phyloP scores from a whole-genome alignment of 2,797 vertebrate species.

The Melanotaenia pygmaea region DNA sequence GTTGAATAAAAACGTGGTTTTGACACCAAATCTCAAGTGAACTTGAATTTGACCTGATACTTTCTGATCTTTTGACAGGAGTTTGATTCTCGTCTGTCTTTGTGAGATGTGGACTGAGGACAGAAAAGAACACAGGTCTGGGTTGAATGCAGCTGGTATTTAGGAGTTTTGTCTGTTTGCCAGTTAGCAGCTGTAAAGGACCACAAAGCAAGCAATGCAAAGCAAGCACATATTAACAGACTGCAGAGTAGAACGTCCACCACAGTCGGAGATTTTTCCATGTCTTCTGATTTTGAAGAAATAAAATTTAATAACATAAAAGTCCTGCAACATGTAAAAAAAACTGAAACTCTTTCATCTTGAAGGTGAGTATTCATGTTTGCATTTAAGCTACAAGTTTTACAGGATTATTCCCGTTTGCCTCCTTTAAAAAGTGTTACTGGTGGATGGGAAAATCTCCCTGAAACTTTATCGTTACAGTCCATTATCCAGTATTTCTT shows the following conservation, averaged over 20 bases:
- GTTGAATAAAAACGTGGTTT: neutral
- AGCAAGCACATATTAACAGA: too few species aligned
- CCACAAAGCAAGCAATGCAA: too few species aligned
- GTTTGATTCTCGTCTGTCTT: neutral
- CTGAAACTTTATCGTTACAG: neutral
- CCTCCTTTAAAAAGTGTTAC: neutral
- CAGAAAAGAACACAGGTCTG: too few species aligned
- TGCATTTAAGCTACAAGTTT: neutral
- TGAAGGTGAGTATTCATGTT: neutral
- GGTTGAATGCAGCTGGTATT: neutral
- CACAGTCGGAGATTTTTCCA: too few species aligned
- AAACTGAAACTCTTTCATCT: neutral
- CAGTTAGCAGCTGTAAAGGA: too few species aligned
- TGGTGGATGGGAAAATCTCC: neutral
- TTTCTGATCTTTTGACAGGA: neutral
- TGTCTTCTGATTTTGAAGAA: too few species aligned
- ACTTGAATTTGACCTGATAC: neutral
- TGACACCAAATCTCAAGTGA: neutral
- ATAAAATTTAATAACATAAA: neutral
- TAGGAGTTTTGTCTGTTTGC: too few species aligned
- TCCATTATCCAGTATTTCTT: neutral
- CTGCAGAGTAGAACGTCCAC: too few species aligned
- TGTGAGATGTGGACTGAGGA: neutral
- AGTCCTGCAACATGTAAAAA: neutral
- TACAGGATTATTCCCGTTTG: too few species aligned